A percentile compares a stretch with the other conserved stretches of the same genome.
These are phyloP conservation scores for Pseudomyrmex gracilis DNA, from an alignment of 1,140 invertebrate genomes.

Conservation along the genomic window DNA sequence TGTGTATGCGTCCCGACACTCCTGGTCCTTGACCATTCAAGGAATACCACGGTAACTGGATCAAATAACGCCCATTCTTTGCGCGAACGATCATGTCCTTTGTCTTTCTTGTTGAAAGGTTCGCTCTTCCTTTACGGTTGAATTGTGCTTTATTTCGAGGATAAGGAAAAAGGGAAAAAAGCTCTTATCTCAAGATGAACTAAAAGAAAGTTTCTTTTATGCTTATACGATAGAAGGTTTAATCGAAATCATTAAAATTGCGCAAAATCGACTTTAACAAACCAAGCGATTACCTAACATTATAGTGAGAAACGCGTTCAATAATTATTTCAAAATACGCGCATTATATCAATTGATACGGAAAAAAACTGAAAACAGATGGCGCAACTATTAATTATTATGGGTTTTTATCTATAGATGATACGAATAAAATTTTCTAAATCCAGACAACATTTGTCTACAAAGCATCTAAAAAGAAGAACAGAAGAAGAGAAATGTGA, in stretches of 20 bases:
- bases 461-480: too few species aligned
- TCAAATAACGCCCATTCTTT: constrained; percentile 67
- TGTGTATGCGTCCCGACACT: constrained; percentile 54
- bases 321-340: background rate
- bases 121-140: background rate
- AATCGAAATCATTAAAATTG: background rate
- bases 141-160: background rate
- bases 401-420: background rate
- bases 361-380: background rate
- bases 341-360: background rate
- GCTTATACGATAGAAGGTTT: background rate
- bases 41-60: constrained; percentile 67
- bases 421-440: background rate
- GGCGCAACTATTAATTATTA: background rate
- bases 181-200: background rate
- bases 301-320: background rate
- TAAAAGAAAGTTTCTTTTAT: background rate
- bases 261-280: background rate
- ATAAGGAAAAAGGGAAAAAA: background rate
- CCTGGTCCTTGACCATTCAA: constrained; percentile 69
- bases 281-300: background rate
- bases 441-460: too few species aligned
- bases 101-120: constrained; percentile 41
- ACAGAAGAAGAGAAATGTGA: too few species aligned
- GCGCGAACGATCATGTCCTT: constrained; percentile 34